Evolutionary conservation across 2,888 invertebrate genomes (phyloP).

Genomic region (Nephrotoma guestfalica): DNA sequence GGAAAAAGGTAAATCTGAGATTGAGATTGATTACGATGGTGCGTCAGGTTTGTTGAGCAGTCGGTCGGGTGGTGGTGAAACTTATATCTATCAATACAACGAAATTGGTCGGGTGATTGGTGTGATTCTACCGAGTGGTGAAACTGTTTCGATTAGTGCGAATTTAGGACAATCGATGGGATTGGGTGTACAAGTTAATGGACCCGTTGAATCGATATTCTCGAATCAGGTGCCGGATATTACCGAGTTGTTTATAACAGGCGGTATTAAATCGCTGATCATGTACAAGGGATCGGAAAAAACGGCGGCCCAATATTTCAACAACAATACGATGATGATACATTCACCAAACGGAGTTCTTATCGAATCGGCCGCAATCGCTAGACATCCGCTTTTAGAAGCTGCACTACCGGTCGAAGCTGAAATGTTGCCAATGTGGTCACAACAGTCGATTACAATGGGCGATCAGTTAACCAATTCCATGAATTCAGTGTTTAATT

Average conservation of each 20-base stretch:
- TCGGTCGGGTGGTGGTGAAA: slow-evolving; percentile 69
- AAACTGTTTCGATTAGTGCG: slow-evolving; percentile 65
- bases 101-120: slow-evolving; percentile 73
- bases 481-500: slow-evolving; percentile 67
- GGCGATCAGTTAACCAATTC: slow-evolving; percentile 59
- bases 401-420: slow-evolving; percentile 76
- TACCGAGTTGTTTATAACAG: slow-evolving; percentile 46
- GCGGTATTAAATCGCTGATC: slow-evolving; percentile 49
- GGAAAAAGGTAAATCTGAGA: slow-evolving; percentile 78
- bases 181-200: slow-evolving; percentile 55
- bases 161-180: slow-evolving; percentile 64
- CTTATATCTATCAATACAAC: slow-evolving; percentile 85
- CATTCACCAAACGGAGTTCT: slow-evolving; percentile 60
- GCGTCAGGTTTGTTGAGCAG: slow-evolving; percentile 76
- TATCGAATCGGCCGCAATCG: slow-evolving; percentile 61
- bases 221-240: slow-evolving; percentile 39
- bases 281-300: slow-evolving; percentile 56
- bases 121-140: slow-evolving; percentile 82
- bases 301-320: slow-evolving; percentile 59
- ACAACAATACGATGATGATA: slow-evolving; percentile 65
- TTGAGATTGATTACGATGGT: slow-evolving; percentile 81
- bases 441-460: slow-evolving; percentile 62
- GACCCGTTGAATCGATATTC: slow-evolving; percentile 39
- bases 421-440: slow-evolving; percentile 83
- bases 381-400: slow-evolving; percentile 68